Evolutionary conservation across 2,113 vertebrate genomes (phyloP), one percentile per base, ranked within the genome.

Genomic region (Agapornis roseicollis): DNA sequence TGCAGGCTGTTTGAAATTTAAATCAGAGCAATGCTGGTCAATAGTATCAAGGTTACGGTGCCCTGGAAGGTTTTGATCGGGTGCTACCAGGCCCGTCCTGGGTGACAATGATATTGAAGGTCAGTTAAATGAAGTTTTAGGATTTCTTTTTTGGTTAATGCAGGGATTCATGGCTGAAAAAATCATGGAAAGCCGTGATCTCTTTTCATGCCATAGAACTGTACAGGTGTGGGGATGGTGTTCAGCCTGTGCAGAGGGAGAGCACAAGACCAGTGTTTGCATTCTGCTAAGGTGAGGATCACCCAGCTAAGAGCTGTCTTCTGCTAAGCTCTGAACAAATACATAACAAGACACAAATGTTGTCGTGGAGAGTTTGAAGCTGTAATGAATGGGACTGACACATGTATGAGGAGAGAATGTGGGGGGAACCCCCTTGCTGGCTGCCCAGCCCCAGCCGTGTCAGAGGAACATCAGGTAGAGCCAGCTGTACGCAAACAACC

Each of bases 1-100:
- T 78, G 53, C 90, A 96, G 95, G 89, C 96, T 97, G 96, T 98
- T 98, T 98, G 98, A 98, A 98, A 98, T 98, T 98, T 98, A 98
- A 98, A 98, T 98, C 96, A 97, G 96, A 94, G 94, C 85, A 44
- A 80, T 37, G 70, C 80, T 96, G 93, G 97, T 98, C 98, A 98
- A 98, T 98, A 98, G 95, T 46, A 96, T 70, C 93, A 95, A 97
- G 94, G 96, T 98, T 95, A 89, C 0, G 5, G 63, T 80, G 96
- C 80, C 95, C 93, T 95, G 96, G 80, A 78, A 94, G 80, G 16
- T 80, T 94, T 84, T 90, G 93, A 93, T 73, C 94, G 93, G 93
- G 85, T 83, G 87, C 60, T 90, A 70, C 71, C 82, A 89, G 53
- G 77, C 92, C 71, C 41, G 4, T 33, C 47, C 68, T 68, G 89